A percentile compares a stretch with the other conserved stretches of the same genome.
phyloP scores from a whole-genome alignment of 2,797 vertebrate species.

The Gephyroberyx darwinii region DNA sequence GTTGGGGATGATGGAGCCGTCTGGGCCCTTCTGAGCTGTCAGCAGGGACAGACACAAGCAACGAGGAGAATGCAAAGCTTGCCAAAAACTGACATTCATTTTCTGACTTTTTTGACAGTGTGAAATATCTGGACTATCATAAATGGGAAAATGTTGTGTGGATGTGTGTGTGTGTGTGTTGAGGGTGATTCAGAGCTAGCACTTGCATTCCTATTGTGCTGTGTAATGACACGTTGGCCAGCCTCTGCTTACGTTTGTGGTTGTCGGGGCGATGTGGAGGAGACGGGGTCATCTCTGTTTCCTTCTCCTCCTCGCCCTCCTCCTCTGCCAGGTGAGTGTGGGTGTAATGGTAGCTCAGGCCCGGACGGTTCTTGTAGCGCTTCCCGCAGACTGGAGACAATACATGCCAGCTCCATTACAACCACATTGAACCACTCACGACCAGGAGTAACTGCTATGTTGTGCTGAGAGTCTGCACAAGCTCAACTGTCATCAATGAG shows the following conservation, averaged over 20 bases:
- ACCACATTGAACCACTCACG: not conserved
- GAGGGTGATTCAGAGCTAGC: no score
- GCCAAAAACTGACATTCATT: not conserved
- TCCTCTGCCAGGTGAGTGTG: constrained; percentile 97
- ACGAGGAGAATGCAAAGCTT: not conserved
- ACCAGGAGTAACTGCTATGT: not conserved
- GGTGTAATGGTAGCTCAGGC: constrained; percentile 97
- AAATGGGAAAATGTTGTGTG: not conserved
- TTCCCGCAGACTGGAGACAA: constrained; percentile 91
- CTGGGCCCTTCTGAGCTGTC: constrained; percentile 93
- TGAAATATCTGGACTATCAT: not conserved
- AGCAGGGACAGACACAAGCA: constrained; percentile 25
- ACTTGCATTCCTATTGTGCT: no score
- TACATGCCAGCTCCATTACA: constrained; percentile 37
- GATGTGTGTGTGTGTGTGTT: not conserved
- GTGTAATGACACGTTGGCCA: not conserved
- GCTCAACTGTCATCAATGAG: not conserved
- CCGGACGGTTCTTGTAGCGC: constrained; percentile 97
- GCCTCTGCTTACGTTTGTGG: constrained; percentile 89
- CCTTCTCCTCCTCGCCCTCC: constrained; percentile 93
- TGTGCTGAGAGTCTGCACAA: not conserved
- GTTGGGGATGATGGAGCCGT: constrained; percentile 94
- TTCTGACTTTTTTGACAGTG: no score
- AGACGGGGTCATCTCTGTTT: constrained; percentile 86
- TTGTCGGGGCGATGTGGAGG: constrained; percentile 87